Conservation (phyloP, 2,113 vertebrate species). For the Dipodomys spectabilis region DNA sequence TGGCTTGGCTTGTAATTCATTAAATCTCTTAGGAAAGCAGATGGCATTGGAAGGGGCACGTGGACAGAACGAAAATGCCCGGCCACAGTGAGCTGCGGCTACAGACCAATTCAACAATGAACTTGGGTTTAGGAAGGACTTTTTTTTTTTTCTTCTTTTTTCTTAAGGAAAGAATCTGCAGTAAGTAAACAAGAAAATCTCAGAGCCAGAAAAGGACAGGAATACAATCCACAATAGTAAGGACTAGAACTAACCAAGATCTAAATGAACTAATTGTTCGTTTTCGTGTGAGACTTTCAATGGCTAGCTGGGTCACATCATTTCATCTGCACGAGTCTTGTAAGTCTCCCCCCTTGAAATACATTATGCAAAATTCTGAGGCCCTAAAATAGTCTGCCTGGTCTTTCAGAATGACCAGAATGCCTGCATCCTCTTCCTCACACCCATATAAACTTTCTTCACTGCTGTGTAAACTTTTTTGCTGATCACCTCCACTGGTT, state of each 20-base stretch:
- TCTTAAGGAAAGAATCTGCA: not conserved
- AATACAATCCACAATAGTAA: not conserved
- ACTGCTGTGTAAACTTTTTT: not conserved
- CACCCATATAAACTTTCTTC: not conserved
- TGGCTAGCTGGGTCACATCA: not conserved
- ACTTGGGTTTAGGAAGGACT: constrained; percentile 4
- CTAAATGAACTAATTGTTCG: constrained; percentile 56
- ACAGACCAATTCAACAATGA: not conserved
- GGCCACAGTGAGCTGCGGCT: not conserved
- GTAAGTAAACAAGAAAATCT: constrained; percentile 42
- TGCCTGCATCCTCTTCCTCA: not conserved
- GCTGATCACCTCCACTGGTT: not conserved
- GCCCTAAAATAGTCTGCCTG: not conserved
- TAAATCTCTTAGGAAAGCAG: constrained; percentile 57
- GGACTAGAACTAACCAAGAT: constrained; percentile 18
- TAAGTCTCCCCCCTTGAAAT: constrained; percentile 34
- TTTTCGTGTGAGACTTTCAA: constrained; percentile 37
- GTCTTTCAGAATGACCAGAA: not conserved
- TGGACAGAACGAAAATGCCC: constrained; percentile 46
- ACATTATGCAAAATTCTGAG: not conserved
- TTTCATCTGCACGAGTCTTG: not conserved
- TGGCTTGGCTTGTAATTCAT: constrained; percentile 30
- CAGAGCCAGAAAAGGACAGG: not conserved
- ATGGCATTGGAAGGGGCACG: not conserved
- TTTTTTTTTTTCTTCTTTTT: not conserved